phyloP scores from a whole-genome alignment of 1,140 invertebrate genomes.

The Leptoteleia sp. region DNA sequence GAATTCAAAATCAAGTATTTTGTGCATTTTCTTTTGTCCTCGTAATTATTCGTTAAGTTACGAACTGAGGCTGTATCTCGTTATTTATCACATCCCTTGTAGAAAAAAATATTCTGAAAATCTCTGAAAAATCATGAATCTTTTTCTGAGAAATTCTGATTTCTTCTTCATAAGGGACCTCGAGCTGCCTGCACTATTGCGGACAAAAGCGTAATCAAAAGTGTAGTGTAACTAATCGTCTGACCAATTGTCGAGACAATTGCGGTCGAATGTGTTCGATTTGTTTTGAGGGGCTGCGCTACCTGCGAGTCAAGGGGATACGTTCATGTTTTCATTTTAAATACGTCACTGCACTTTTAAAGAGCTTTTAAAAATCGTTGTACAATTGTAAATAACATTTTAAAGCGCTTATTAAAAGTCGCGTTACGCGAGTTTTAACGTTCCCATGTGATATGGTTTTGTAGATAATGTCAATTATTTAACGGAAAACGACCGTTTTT shows the following conservation, averaged over 20 bases:
- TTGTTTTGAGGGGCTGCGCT: constrained; percentile 21
- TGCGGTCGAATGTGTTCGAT: constrained; percentile 41
- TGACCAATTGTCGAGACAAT: constrained; percentile 24
- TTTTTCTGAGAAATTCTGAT: too few relatives aligned
- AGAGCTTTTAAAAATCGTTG: constrained; percentile 15
- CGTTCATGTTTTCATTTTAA: not conserved
- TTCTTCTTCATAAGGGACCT: too few relatives aligned
- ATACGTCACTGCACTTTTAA: not conserved
- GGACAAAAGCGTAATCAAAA: constrained; percentile 52
- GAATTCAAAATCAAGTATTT: constrained; percentile 27
- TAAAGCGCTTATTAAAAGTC: not conserved
- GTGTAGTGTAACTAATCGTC: constrained; percentile 5
- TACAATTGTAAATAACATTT: constrained; percentile 25
- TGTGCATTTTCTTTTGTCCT: constrained; percentile 37
- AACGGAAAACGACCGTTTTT: not conserved
- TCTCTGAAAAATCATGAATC: too few relatives aligned
- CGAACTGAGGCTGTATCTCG: constrained; percentile 26
- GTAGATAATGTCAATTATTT: constrained; percentile 49
- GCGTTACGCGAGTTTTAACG: not conserved
- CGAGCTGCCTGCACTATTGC: constrained; percentile 10
- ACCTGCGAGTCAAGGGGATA: constrained; percentile 2
- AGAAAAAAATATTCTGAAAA: too few relatives aligned
- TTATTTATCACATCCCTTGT: constrained; percentile 30
- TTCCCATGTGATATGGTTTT: constrained; percentile 1
- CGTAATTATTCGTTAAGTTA: constrained; percentile 45